Conservation (phyloP, 2,888 invertebrate genomes). For the Lasioglossum villosulum region DNA sequence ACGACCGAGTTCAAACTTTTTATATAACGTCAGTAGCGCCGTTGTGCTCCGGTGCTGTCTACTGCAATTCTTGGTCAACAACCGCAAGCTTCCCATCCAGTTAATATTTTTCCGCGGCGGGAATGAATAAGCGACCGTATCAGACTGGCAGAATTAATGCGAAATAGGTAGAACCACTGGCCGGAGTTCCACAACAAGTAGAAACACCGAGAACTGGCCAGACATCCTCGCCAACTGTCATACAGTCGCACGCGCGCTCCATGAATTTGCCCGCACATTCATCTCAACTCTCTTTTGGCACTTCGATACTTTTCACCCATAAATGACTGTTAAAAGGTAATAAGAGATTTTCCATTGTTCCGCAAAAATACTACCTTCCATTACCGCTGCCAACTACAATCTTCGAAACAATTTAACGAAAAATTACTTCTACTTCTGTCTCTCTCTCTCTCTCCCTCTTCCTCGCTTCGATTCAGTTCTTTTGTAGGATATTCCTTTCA, state of each 20-base stretch:
- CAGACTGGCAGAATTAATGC: background rate
- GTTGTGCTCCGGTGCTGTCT: background rate
- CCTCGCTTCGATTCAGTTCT: background rate
- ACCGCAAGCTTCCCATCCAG: background rate
- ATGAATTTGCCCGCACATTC: constrained; percentile 8
- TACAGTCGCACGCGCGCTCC: background rate
- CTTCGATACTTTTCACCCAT: background rate
- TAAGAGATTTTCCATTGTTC: background rate
- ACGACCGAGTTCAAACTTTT: constrained; percentile 3
- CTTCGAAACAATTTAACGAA: background rate
- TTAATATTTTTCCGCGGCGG: constrained; percentile 2
- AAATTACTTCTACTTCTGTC: background rate
- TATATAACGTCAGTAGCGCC: background rate
- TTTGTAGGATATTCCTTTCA: background rate
- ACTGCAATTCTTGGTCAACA: constrained; percentile 7
- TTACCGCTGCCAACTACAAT: background rate
- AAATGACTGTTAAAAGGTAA: background rate
- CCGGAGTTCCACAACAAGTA: constrained; percentile 1
- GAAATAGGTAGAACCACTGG: background rate
- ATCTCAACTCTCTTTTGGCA: background rate
- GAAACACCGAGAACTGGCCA: background rate
- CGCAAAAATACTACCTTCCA: background rate
- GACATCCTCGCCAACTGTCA: background rate
- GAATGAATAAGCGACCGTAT: constrained; percentile 4
- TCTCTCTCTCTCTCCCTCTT: too few relatives aligned